Evolutionary conservation across 2,797 vertebrate species (phyloP).

Genomic region (Chromis chromis): DNA sequence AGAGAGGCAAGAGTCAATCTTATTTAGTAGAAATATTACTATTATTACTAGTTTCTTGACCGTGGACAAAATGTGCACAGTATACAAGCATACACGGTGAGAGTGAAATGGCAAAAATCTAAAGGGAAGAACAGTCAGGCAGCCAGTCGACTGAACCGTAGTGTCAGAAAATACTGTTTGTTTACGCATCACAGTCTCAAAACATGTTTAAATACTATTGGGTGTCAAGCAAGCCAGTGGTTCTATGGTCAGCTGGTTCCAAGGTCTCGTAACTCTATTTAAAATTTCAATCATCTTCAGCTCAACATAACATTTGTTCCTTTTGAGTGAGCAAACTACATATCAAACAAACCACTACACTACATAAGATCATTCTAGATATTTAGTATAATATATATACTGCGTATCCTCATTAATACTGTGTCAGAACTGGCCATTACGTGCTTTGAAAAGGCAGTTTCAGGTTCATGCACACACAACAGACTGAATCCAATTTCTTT

Average conservation of each 20-base stretch:
- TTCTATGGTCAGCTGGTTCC: background rate
- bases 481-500: background rate
- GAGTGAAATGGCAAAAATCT: slow-evolving; percentile 19
- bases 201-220: slow-evolving; percentile 7
- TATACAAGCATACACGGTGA: slow-evolving; percentile 25
- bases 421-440: background rate
- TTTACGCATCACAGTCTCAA: slow-evolving; percentile 3
- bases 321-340: slow-evolving; percentile 25
- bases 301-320: background rate
- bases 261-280: background rate
- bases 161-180: background rate
- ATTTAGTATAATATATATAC: background rate
- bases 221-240: background rate
- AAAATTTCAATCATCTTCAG: background rate
- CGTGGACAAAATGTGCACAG: slow-evolving; percentile 32
- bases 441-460: background rate
- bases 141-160: background rate
- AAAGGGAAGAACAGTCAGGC: slow-evolving; percentile 18
- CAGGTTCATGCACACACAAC: slow-evolving; percentile 12
- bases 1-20: slow-evolving; percentile 39
- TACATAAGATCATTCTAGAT: slow-evolving; percentile 21
- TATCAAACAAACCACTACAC: slow-evolving; percentile 18
- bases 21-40: slow-evolving; percentile 27
- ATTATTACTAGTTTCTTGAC: slow-evolving; percentile 22
- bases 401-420: slow-evolving; percentile 5